Percentiles rank a stretch among this genome's conserved stretches.
These are phyloP conservation scores for Coremacera marginata DNA, from an alignment of 2,888 invertebrate genomes.

Conservation along the genomic window DNA sequence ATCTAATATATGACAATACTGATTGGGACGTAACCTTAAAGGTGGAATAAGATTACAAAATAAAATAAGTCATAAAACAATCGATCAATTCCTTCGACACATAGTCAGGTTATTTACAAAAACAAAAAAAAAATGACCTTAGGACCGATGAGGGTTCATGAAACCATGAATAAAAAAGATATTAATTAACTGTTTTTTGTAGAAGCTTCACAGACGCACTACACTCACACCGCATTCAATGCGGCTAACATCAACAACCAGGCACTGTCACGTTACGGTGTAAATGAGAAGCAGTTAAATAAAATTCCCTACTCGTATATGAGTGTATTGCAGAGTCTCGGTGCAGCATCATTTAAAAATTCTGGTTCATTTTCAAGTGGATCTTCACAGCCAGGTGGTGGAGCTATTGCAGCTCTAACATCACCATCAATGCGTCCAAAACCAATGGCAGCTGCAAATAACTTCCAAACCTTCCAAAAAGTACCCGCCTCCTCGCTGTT, in stretches of 20 bases:
- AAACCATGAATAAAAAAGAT: background rate
- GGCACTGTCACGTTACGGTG: conserved; percentile 71
- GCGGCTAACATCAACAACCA: conserved; percentile 57
- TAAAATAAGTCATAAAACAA: no score
- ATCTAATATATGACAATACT: no score
- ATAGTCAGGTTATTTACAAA: no score
- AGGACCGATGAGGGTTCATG: no score
- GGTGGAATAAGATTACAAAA: no score
- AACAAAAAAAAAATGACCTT: no score
- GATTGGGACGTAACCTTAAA: no score
- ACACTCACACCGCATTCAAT: conserved; percentile 60
- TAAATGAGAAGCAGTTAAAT: conserved; percentile 73
- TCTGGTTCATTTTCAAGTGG: conserved; percentile 57
- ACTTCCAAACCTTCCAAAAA: conserved; percentile 88
- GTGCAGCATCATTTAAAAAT: conserved; percentile 63
- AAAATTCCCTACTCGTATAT: conserved; percentile 74
- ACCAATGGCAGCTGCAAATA: conserved; percentile 70
- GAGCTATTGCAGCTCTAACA: conserved; percentile 50
- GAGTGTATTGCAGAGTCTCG: conserved; percentile 69
- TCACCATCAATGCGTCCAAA: conserved; percentile 54
- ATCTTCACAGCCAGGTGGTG: conserved; percentile 43
- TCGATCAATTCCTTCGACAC: no score
- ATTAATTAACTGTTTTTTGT: conserved; percentile 38
- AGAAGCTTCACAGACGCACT: conserved; percentile 71
- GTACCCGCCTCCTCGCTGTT: conserved; percentile 86